A percentile compares a stretch with the other conserved stretches of the same genome.
These are phyloP conservation scores for Moxostoma hubbsi DNA, from an alignment of 2,797 vertebrate species.

Conservation along the genomic window DNA sequence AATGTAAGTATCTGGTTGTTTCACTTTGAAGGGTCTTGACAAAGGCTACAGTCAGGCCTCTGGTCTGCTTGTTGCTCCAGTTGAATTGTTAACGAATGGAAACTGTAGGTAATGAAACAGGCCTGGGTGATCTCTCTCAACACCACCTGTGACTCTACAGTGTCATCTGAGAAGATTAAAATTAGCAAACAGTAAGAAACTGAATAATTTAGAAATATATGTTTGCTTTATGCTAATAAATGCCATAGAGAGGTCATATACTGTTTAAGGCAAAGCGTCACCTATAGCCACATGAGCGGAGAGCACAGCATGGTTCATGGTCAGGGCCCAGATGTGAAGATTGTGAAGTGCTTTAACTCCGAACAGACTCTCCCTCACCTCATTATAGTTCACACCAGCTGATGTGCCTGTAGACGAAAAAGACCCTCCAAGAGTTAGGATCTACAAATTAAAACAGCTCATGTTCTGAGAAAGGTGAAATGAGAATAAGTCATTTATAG, in stretches of 20 bases:
- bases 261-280: conserved; percentile 62
- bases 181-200: conserved; percentile 6
- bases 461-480: not conserved
- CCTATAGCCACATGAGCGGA: conserved; percentile 87
- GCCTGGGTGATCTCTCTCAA: conserved; percentile 81
- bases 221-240: conserved; percentile 1
- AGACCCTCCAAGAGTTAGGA: not conserved
- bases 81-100: conserved; percentile 90
- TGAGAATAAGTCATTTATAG: not conserved
- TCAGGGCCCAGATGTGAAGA: conserved; percentile 91
- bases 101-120: conserved; percentile 78
- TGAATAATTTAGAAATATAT: not conserved
- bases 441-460: not conserved
- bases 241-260: not conserved
- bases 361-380: conserved; percentile 79
- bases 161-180: conserved; percentile 72
- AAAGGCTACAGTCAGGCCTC: conserved; percentile 82
- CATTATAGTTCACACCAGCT: conserved; percentile 78
- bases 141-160: conserved; percentile 77
- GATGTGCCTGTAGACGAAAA: conserved; percentile 77
- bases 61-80: conserved; percentile 85
- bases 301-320: conserved; percentile 87
- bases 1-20: not conserved
- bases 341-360: conserved; percentile 86
- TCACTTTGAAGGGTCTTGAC: conserved; percentile 83